Base-by-base conservation (phyloP, 1,140 invertebrate species). In the Fopius arisanus region DNA sequence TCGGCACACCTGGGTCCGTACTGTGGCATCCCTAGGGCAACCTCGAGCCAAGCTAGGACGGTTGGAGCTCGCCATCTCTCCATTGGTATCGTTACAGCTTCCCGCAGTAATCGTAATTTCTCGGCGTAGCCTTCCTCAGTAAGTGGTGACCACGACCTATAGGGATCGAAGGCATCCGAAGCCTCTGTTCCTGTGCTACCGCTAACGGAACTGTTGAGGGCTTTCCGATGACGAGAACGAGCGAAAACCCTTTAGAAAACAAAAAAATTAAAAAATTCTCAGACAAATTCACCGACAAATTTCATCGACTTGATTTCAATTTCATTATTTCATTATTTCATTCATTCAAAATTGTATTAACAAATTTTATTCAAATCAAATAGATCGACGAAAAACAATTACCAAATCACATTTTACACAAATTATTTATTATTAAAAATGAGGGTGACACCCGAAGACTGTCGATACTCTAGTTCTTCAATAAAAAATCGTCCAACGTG, bases 11-110 rank as follows among this genome's bases (percentile, higher is more conserved):
- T 90, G 10, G 93, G 92, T 1, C 95, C 95, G 80, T 97, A 97
- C 79, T 97, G 95, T 0, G 96, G 95, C 96, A 98, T 97, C 19
- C 95, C 96, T 3, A 98, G 90, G 0, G 95, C 95, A 19, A 97
- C 92, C 87, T 97, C 96, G 40, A 98, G 87, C 96, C 96, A 98
- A 0, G 96, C 96, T 12, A 97, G 90, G 41, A 98, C 96, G 51
- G 96, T 96, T 0, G 94, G 93, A 19, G 96, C 96, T 75, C 96
- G 91, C 96, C 96, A 98, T 80, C 94, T 89, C 76, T 96, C 94
- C 89, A 97, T 94, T n/a, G 96, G 95, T 73, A 96, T 89, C 1
- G 94, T 92, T 1, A 94, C 94, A 4, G 96, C 95, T 86, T 97
- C 95, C 31, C 96, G 91, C 7, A 97, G 87, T 29, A 96, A 85